These are phyloP conservation scores for Merodon equestris DNA, from an alignment of 2,888 invertebrate species.

Conservation along the genomic window DNA sequence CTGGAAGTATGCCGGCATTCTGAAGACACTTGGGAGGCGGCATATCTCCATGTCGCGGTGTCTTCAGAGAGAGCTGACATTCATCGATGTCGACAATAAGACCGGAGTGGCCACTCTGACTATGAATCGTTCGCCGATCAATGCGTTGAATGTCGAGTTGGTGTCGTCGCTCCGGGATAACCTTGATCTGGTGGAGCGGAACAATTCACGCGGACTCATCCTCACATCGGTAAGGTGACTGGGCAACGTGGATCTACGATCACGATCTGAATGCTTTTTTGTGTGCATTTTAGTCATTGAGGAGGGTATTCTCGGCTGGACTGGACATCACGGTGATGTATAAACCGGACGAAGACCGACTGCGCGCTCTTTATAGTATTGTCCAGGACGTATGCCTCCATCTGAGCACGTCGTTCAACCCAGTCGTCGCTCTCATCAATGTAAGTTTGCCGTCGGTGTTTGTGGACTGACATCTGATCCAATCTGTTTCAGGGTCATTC, in stretches of 20 bases:
- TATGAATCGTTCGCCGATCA: slow-evolving; percentile 87
- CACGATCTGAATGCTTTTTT: not conserved
- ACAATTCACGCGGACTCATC: slow-evolving; percentile 84
- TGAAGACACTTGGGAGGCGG: slow-evolving; percentile 5
- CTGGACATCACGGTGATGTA: slow-evolving; percentile 91
- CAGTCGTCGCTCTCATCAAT: slow-evolving; percentile 89
- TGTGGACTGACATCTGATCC: not conserved
- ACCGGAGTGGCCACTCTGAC: slow-evolving; percentile 85
- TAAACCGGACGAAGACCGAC: slow-evolving; percentile 83
- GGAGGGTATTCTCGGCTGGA: slow-evolving; percentile 88
- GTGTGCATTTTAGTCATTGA: slow-evolving; percentile 81
- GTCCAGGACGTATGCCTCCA: slow-evolving; percentile 88
- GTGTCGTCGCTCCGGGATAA: slow-evolving; percentile 82
- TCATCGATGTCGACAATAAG: slow-evolving; percentile 75
- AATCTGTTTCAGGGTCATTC: slow-evolving; percentile 83
- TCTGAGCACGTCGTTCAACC: slow-evolving; percentile 83
- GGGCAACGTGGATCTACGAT: slow-evolving; percentile 69
- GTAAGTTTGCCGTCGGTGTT: slow-evolving; percentile 79
- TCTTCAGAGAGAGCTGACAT: slow-evolving; percentile 6
- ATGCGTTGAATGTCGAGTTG: slow-evolving; percentile 86
- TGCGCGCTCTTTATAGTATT: slow-evolving; percentile 84
- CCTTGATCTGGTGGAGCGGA: slow-evolving; percentile 83
- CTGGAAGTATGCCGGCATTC: slow-evolving; percentile 17
- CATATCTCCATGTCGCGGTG: slow-evolving; percentile 1
- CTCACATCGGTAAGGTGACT: slow-evolving; percentile 83